A percentile compares a stretch with the other conserved stretches of the same genome.
phyloP scores from a whole-genome alignment of 1,140 invertebrate species.

The Dreissena rostriformis region DNA sequence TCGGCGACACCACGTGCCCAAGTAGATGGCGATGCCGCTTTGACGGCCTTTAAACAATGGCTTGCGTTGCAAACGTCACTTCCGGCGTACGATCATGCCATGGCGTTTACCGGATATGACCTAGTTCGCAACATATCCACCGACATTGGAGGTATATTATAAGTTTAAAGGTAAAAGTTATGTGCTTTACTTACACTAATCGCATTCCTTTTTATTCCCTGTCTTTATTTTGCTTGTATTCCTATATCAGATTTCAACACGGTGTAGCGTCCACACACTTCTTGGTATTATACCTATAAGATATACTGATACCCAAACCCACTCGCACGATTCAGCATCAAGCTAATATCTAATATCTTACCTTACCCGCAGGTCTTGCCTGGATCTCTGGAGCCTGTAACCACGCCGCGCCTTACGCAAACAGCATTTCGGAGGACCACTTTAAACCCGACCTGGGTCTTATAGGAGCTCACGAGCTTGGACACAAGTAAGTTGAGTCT shows the following conservation, averaged over 20 bases:
- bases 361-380: constrained; percentile 10
- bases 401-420: background rate
- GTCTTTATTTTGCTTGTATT: background rate
- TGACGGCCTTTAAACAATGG: constrained; percentile 26
- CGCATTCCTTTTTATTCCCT: background rate
- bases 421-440: constrained; percentile 20
- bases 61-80: background rate
- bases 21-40: constrained; percentile 13
- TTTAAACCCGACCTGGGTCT: background rate
- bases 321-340: too few relatives aligned
- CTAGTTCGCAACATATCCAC: constrained; percentile 3
- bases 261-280: background rate
- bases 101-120: constrained; percentile 41
- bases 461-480: constrained; percentile 21
- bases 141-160: constrained; percentile 9
- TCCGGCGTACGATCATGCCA: constrained; percentile 23
- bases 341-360: too few relatives aligned
- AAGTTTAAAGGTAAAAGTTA: background rate
- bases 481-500: constrained; percentile 24
- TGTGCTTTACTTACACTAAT: too few relatives aligned
- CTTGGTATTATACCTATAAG: background rate
- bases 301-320: too few relatives aligned
- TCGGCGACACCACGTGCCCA: background rate
- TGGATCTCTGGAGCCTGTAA: constrained; percentile 17
- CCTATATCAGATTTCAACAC: background rate